Conservation (phyloP, 2,888 invertebrate species). For the Phragmatobia fuliginosa region DNA sequence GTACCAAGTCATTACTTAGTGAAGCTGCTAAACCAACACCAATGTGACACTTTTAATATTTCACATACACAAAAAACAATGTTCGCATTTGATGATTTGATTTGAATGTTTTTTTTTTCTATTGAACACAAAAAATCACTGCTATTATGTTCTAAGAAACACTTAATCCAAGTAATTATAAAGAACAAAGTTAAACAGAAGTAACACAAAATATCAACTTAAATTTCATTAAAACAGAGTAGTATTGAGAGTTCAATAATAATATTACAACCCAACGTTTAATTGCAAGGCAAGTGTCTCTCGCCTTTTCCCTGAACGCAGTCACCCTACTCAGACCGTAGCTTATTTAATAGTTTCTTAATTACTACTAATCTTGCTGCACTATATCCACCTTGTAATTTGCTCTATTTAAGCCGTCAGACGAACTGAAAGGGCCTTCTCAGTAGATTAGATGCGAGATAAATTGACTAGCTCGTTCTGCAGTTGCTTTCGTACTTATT, state of each 20-base stretch:
- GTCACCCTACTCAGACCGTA: slow-evolving; percentile 46
- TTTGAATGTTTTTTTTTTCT: no score
- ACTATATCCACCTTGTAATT: slow-evolving; percentile 69
- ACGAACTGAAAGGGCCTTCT: slow-evolving; percentile 53
- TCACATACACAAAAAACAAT: no score
- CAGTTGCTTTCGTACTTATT: slow-evolving; percentile 8
- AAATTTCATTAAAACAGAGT: neutral
- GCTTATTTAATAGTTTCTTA: slow-evolving; percentile 75
- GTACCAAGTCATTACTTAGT: no score
- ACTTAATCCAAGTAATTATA: no score
- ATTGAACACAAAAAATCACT: no score
- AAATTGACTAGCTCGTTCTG: slow-evolving; percentile 32
- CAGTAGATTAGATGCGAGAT: slow-evolving; percentile 50
- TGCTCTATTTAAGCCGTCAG: slow-evolving; percentile 62
- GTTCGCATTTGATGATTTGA: no score
- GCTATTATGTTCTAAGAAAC: no score
- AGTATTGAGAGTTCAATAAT: neutral
- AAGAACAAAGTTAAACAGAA: neutral
- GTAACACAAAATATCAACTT: neutral
- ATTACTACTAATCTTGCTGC: slow-evolving; percentile 72
- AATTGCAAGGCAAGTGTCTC: neutral
- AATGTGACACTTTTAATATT: no score
- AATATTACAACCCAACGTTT: neutral
- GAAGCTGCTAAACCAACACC: no score
- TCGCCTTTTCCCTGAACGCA: neutral